Percentiles rank a stretch among this genome's conserved stretches.
phyloP scores from a whole-genome alignment of 2,113 vertebrate genomes.

The Tinamus guttatus region DNA sequence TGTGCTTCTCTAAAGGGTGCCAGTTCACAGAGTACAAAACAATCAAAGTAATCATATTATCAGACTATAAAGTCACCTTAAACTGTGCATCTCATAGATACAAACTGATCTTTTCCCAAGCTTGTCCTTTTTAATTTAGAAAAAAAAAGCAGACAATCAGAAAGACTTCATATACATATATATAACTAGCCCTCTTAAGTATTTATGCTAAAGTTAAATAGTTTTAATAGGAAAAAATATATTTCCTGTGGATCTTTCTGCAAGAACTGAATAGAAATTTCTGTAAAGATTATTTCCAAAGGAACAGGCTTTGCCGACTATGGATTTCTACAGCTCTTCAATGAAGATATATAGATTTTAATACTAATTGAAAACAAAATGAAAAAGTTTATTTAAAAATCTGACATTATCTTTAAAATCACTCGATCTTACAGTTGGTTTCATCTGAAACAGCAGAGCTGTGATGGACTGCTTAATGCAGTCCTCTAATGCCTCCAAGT shows the following conservation, averaged over 20 bases:
- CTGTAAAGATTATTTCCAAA: neutral
- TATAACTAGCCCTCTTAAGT: neutral
- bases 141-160: neutral
- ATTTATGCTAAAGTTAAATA: neutral
- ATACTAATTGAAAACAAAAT: neutral
- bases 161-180: neutral
- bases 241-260: neutral
- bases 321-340: neutral
- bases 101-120: neutral
- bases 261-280: neutral
- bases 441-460: neutral
- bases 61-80: conserved; percentile 14
- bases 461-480: neutral
- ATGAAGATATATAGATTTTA: neutral
- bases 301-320: neutral
- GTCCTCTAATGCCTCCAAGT: neutral
- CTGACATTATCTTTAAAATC: neutral
- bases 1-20: conserved; percentile 4
- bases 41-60: neutral
- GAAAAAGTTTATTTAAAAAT: neutral
- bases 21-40: neutral
- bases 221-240: neutral
- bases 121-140: neutral
- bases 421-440: neutral
- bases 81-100: neutral